Evolutionary conservation across 2,113 vertebrate species (phyloP).

Genomic region (Callionymus lyra): DNA sequence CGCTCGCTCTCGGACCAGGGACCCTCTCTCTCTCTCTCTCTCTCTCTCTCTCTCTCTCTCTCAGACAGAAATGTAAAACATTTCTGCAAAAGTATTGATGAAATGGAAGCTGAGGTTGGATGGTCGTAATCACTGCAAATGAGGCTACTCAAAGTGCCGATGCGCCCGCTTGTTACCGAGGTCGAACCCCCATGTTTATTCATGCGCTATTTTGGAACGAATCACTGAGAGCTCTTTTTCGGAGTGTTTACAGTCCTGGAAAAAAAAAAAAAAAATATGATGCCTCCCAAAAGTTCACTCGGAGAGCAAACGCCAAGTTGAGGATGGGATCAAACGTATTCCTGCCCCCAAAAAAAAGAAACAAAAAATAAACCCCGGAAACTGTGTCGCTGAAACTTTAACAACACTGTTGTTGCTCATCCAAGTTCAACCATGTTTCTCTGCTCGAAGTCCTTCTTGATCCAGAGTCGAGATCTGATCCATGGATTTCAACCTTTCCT

Average conservation of each 20-base stretch:
- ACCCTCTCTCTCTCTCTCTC: background rate
- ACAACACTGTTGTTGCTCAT: no score
- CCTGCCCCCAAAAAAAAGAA: no score
- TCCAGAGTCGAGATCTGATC: no score
- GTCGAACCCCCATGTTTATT: constrained; percentile 10
- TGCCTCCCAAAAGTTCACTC: constrained; percentile 1
- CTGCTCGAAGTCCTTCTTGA: no score
- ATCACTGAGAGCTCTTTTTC: constrained; percentile 7
- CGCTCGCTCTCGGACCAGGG: constrained; percentile 22
- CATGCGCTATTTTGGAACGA: constrained; percentile 9
- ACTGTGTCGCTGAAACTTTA: no score
- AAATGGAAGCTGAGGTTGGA: background rate
- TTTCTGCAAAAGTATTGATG: constrained; percentile 13
- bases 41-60: background rate
- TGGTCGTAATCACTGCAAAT: constrained; percentile 28
- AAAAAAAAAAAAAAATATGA: constrained; percentile 2
- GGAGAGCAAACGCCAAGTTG: no score
- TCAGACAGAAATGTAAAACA: constrained; percentile 14
- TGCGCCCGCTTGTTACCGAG: background rate
- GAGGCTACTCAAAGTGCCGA: constrained; percentile 2
- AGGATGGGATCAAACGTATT: no score
- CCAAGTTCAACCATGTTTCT: no score
- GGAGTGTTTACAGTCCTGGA: constrained; percentile 4
- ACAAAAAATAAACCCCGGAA: no score
- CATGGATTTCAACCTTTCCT: no score